These are phyloP conservation scores for Meiosimyza decipiens DNA, from an alignment of 2,888 invertebrate genomes.

Conservation along the genomic window DNA sequence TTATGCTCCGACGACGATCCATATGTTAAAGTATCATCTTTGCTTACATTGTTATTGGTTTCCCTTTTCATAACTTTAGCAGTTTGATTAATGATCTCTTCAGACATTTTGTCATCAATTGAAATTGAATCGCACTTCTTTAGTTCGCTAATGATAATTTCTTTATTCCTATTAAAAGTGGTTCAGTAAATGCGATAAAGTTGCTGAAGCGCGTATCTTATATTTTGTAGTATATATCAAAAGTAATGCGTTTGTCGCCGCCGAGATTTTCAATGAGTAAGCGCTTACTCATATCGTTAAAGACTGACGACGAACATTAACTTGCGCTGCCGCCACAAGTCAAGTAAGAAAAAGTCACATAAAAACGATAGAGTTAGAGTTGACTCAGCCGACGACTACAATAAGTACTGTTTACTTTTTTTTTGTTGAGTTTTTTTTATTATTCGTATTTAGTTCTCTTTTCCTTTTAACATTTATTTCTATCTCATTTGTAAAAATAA, in stretches of 20 bases:
- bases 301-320: conserved; percentile 40
- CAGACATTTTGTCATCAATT: conserved; percentile 16
- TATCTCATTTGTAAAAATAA: too few species aligned
- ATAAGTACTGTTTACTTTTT: conserved; percentile 19
- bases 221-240: conserved; percentile 34
- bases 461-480: too few species aligned
- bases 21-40: conserved; percentile 26
- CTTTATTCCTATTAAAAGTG: too few species aligned
- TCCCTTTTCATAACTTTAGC: background rate
- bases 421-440: conserved; percentile 3
- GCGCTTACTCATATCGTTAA: conserved; percentile 48
- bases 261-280: conserved; percentile 14
- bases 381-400: conserved; percentile 30
- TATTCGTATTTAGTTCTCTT: too few species aligned
- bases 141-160: too few species aligned
- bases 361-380: conserved; percentile 34
- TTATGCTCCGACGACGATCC: background rate
- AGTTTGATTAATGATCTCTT: conserved; percentile 3
- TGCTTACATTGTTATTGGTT: conserved; percentile 22
- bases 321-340: conserved; percentile 14
- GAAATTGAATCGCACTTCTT: background rate
- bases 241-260: conserved; percentile 14
- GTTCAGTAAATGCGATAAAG: background rate
- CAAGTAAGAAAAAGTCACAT: conserved; percentile 18
- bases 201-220: conserved; percentile 34